Percentiles rank a stretch among this genome's conserved stretches.
Evolutionary conservation across 2,888 invertebrate genomes (phyloP).

Genomic region (Sinohyriopsis cumingii): DNA sequence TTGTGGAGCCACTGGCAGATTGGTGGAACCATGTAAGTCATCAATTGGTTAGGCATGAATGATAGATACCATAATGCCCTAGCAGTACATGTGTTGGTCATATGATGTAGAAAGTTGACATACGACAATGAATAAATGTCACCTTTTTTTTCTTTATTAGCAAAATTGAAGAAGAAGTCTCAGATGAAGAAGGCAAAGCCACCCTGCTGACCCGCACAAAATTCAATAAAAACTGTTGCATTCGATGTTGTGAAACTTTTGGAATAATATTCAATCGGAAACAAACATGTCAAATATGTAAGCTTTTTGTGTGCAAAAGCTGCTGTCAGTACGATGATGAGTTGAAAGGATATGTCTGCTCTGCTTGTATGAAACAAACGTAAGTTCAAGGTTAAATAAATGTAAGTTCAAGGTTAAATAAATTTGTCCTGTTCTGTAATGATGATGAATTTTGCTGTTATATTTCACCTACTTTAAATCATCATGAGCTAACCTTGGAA

Average conservation of each 20-base stretch:
- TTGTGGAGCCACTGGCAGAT: too few relatives aligned
- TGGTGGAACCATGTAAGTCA: too few relatives aligned
- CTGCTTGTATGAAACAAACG: conserved; percentile 67
- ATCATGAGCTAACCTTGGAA: too few relatives aligned
- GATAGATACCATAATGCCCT: too few relatives aligned
- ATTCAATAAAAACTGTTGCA: conserved; percentile 67
- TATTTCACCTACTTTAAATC: neutral
- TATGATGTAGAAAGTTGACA: too few relatives aligned
- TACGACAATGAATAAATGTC: too few relatives aligned
- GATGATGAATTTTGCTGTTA: neutral
- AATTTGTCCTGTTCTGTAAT: neutral
- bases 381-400: conserved; percentile 38
- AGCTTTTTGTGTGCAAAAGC: conserved; percentile 66
- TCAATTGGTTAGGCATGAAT: too few relatives aligned
- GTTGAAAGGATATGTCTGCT: conserved; percentile 64
- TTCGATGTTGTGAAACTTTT: conserved; percentile 64
- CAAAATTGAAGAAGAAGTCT: conserved; percentile 58
- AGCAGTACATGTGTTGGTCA: too few relatives aligned
- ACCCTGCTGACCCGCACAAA: conserved; percentile 51
- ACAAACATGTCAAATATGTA: conserved; percentile 63
- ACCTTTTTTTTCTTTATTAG: conserved; percentile 42
- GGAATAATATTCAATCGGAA: conserved; percentile 69
- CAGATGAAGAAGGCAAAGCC: conserved; percentile 58
- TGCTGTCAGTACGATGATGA: conserved; percentile 61
- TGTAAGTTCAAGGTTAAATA: conserved; percentile 47